Evolutionary conservation across 35 echinoderm and acorn worm species (phyloP), one percentile per base, ranked within the genome.

Genomic region (Strongylocentrotus purpuratus): DNA sequence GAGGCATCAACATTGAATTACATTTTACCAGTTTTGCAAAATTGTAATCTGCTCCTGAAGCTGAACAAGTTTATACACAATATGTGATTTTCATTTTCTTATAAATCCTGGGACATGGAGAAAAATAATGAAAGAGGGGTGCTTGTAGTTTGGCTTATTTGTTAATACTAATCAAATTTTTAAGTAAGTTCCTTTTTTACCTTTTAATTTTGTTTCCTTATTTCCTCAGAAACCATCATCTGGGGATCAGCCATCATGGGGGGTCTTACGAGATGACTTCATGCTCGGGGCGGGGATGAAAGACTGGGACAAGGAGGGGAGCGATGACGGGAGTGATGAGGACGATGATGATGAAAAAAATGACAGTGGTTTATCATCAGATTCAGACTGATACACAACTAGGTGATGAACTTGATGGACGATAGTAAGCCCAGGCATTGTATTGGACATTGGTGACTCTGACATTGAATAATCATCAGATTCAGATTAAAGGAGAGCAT

Each of bases 221-320:
- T 78, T n/a, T 7, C 5, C 25, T 13, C 91, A 93, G 91, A 94
- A 96, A 33, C 1, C 96, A 70, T 94, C 48, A 88, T 47, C 6
- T 12, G 88, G 88, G 33, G 94, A 94, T 32, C 17, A 93, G 45
- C 96, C 97, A 65, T 71, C 95, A 33, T 97, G 97, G 97, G 94
- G 94, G 85, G 95, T 97, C 4, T 88, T 97, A 18, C 46, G 94
- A 85, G 97, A 97, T 58, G 94, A 97, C 52, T 97, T 97, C 55
- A 97, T 97, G 97, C 96, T 97, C 92, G 97, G 97, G 31, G 97
- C 97, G n/a, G 95, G 89, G 28, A 96, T 97, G 97, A 97, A 97
- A 45, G 97, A 97, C 94, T 97, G 97, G 97, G 97, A 97, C 86
- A 96, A 97, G 46, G 85, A 94, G 35, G n/a, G n/a, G n/a, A n/a